phyloP scores from a whole-genome alignment of 1,140 invertebrate genomes.

The Apis dorsata region DNA sequence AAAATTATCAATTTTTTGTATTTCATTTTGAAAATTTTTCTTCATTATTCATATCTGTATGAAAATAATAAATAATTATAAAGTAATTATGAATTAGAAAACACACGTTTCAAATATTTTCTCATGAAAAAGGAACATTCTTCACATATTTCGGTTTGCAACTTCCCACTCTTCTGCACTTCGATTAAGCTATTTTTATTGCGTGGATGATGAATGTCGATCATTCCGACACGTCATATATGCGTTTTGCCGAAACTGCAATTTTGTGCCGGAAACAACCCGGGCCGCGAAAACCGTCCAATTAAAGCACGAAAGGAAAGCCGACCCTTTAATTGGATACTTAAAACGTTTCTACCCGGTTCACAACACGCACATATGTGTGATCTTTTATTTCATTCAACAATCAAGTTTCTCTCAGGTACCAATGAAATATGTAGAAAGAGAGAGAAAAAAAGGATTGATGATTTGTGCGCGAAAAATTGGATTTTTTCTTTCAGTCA shows the following conservation, averaged over 20 bases:
- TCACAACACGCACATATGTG: conserved; percentile 14
- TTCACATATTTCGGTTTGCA: not conserved
- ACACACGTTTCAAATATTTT: not conserved
- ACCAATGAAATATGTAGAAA: not conserved
- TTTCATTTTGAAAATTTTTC: no score
- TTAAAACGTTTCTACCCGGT: conserved; percentile 24
- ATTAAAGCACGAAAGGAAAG: conserved; percentile 57
- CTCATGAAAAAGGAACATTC: not conserved
- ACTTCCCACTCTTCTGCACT: not conserved
- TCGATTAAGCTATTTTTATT: conserved; percentile 26
- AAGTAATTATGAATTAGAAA: not conserved
- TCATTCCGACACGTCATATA: conserved; percentile 19
- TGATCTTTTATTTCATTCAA: conserved; percentile 37
- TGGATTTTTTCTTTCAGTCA: not conserved
- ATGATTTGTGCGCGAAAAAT: not conserved
- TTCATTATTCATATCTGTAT: no score
- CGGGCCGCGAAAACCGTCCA: conserved; percentile 58
- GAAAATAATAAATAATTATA: no score
- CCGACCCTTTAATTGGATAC: conserved; percentile 45
- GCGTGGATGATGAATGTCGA: conserved; percentile 24
- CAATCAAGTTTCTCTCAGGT: conserved; percentile 3
- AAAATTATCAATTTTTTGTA: no score
- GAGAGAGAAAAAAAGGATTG: no score
- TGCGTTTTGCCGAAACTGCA: conserved; percentile 44
- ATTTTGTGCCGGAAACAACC: conserved; percentile 50